Evolutionary conservation across 2,888 invertebrate genomes (phyloP).

Genomic region (Labia minor): DNA sequence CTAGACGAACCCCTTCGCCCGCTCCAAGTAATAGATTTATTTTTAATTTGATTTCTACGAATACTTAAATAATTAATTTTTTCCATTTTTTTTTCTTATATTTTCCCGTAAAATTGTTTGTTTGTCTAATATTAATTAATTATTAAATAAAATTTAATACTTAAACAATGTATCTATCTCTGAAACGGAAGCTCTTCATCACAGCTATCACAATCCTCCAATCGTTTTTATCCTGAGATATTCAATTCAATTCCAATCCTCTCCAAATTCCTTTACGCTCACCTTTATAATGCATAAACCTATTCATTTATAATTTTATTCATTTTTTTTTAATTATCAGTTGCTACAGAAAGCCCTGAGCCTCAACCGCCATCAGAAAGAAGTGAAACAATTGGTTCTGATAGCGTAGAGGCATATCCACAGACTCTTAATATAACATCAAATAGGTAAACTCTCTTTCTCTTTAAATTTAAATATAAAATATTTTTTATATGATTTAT

Average conservation of each 20-base stretch:
- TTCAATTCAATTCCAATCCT: no score
- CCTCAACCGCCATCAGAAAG: constrained; percentile 26
- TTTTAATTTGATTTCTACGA: neutral
- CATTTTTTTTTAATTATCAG: neutral
- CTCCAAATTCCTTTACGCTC: no score
- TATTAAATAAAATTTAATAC: neutral
- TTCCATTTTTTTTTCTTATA: neutral
- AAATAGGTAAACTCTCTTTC: neutral
- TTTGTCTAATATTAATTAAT: neutral
- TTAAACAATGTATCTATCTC: no score
- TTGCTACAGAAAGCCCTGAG: neutral
- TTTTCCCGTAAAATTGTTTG: neutral
- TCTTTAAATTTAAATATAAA: neutral
- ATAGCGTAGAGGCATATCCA: constrained; percentile 26
- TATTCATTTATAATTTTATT: no score
- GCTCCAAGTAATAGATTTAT: neutral
- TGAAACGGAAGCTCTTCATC: no score
- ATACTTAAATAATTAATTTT: neutral
- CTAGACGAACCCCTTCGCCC: neutral
- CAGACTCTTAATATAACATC: constrained; percentile 9
- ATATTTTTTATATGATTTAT: no score
- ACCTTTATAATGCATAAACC: no score
- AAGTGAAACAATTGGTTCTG: constrained; percentile 31
- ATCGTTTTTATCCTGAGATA: no score
- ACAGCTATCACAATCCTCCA: no score